Base-by-base conservation (phyloP, 2,113 vertebrate genomes). In the Mormyrus iriodes region DNA sequence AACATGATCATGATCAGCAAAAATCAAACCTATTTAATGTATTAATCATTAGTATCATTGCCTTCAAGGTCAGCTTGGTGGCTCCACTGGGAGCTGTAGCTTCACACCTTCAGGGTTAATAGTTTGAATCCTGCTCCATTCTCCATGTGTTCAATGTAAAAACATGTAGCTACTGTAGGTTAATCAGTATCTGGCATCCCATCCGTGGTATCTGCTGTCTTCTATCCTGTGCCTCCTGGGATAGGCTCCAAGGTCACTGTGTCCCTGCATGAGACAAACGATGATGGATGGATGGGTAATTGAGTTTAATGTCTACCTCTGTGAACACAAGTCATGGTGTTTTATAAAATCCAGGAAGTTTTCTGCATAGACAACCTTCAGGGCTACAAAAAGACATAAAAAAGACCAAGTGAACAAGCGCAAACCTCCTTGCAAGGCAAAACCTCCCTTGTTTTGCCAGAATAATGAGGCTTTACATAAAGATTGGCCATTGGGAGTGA, bases 391-490 rank as follows among this genome's bases (percentile, higher is more conserved):
- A 73, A 73, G 65, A 15, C 27, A 73, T 27, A 31, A 19, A 83
- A 84, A 61, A 61, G 58, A 61, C 24, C 24, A 61, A n/a, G 24
- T n/a, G 55, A 24, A 58, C 55, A 15, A 83, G 5, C 2, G 19
- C 6, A 88, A 31, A 13, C 51, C 13, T n/a, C n/a, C n/a, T n/a
- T n/a, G n/a, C n/a, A n/a, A n/a, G n/a, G n/a, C n/a, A n/a, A n/a
- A n/a, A n/a, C n/a, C n/a, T 88, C 42, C 90, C 85, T 90, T 91
- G 88, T 93, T 90, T 92, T 93, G 93, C 93, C 91, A 90, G 89
- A 92, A 92, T 95, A 94, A 94, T 94, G 93, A 95, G 92, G 89
- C 88, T 88, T 90, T 19, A 91, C 89, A 89, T 91, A 87, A 88
- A 88, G 86, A 89, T 91, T 88, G 89, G 90, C 65, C 90, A 92